Base-by-base conservation (phyloP, 2,888 invertebrate species). In the Griposia aprilina region DNA sequence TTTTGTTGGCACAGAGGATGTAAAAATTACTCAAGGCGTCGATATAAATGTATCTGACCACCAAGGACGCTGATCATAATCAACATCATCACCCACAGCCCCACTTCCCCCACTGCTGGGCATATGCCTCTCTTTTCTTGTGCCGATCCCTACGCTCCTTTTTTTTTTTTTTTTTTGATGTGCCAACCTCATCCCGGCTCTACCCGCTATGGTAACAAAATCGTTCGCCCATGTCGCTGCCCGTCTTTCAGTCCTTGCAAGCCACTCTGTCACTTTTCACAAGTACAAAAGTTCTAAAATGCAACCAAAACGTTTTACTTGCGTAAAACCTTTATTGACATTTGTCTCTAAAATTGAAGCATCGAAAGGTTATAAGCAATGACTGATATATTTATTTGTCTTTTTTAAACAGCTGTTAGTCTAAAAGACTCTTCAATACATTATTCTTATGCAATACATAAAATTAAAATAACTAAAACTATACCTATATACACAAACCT, bases 1-100 rank as follows among this genome's bases (percentile, higher is more conserved):
- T 80, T 74, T 66, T 74, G 2, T 30, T 36, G 36, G 30, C 48
- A 48, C 36, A 74, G 26, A 60, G 36, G 23, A 23, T 17, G 15
- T 66, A 50, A 65, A 52, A 50, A 41, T 17, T 62, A 10, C 26
- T 80, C 4, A 41, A 80, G 15, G 13, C 3, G 0, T 45, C 1
- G 30, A 57, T n/a, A 6, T 23, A 36, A 10, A 48, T 26, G 17
- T 63, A 45, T 57, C 3, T 65, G 30, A 41, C 5, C 36, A 45
- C 4, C 26, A 23, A 13, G 8, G 4, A 8, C 1, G 26, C 13
- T 52, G 17, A 55, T 10, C 45, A 45, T 17, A 8, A 26, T 30
- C 59, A 59, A 26, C 7, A 26, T 7, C 2, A 15, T 59, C 7
- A 17, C 26, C 17, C 15, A 13, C 1, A 59, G 5, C 26, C 6